Evolutionary conservation across 2,888 invertebrate genomes (phyloP), one percentile per base, ranked within the genome.

Genomic region (Caprella mutica): DNA sequence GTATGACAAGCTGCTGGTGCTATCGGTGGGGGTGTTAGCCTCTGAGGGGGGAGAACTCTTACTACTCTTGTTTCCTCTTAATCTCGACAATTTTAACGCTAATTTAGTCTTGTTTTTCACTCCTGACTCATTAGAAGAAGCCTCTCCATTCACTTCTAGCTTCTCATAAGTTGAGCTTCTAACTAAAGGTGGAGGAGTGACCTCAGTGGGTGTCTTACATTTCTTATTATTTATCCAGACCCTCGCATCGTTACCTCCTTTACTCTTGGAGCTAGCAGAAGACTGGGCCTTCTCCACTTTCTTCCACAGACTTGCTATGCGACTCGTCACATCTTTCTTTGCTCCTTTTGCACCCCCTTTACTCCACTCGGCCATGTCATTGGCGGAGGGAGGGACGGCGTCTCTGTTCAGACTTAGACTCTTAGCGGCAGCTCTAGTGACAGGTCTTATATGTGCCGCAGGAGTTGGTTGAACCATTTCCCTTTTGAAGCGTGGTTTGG

Each of bases 261-360:
- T 77, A 57, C 77, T 80, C 66, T 81, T 83, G 38, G 75, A 79
- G 27, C 43, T 54, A 42, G 53, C 14, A 17, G 53, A 27, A 5
- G 40, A 24, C 58, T 83, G 65, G 5, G 66, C 65, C 23, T 65
- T 81, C 67, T 85, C 84, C 0, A 84, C 84, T 70, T 80, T 83
- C 68, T 84, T 86, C 86, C 86, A 87, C 17, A 88, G 72, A 68
- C 79, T 83, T 0, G 86, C 84, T 54, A 88, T 85, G 71, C 84
- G 85, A 71, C 86, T 86, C 12, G 84, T 82, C 1, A 83, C 80
- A 65, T 83, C 82, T 55, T 71, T 72, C 56, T 72, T 82, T 9
- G 56, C 54, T 55, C 44, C 65, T 44, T 59, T 59, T 26, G 50
- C 55, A n/a, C 52, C 39, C 6, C 59, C 63, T 12, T 53, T 42